Conservation (phyloP, 2,113 vertebrate genomes). For the Nothobranchius kuhntae region DNA sequence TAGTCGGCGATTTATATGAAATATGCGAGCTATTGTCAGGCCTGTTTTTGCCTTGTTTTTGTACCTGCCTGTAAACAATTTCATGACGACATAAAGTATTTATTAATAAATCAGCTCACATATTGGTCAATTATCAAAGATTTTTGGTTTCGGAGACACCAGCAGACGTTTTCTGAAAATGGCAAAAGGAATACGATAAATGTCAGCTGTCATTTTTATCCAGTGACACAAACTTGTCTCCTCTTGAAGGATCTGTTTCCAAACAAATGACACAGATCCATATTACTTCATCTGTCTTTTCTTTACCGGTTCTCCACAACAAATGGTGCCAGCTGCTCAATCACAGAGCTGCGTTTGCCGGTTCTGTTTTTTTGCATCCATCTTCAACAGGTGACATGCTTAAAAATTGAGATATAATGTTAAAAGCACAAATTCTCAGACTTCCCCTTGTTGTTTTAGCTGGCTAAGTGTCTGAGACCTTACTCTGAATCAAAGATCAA, state of each 20-base stretch:
- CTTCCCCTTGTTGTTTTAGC: neutral
- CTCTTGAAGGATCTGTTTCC: too few relatives aligned
- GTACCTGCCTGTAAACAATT: conserved; percentile 11
- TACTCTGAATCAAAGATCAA: conserved; percentile 21
- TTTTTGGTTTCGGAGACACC: too few relatives aligned
- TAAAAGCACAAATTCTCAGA: neutral
- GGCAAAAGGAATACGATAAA: too few relatives aligned
- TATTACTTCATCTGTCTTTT: too few relatives aligned
- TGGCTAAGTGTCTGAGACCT: neutral
- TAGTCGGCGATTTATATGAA: conserved; percentile 22
- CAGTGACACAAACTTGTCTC: too few relatives aligned
- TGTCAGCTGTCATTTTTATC: too few relatives aligned
- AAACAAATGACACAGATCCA: too few relatives aligned
- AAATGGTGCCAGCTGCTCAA: too few relatives aligned
- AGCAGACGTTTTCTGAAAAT: too few relatives aligned
- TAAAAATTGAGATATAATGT: conserved; percentile 14
- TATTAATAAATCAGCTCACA: conserved; percentile 24
- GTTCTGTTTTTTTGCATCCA: too few relatives aligned
- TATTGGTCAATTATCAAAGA: conserved; percentile 19
- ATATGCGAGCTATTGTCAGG: neutral
- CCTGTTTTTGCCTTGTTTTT: conserved; percentile 17
- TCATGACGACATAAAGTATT: conserved; percentile 33
- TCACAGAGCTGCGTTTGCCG: too few relatives aligned
- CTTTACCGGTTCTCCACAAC: too few relatives aligned
- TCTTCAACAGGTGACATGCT: conserved; percentile 25